Percentiles rank a stretch among this genome's conserved stretches.
These are phyloP conservation scores for Geopemphigus sp. DNA, from an alignment of 1,140 invertebrate species.

Conservation along the genomic window DNA sequence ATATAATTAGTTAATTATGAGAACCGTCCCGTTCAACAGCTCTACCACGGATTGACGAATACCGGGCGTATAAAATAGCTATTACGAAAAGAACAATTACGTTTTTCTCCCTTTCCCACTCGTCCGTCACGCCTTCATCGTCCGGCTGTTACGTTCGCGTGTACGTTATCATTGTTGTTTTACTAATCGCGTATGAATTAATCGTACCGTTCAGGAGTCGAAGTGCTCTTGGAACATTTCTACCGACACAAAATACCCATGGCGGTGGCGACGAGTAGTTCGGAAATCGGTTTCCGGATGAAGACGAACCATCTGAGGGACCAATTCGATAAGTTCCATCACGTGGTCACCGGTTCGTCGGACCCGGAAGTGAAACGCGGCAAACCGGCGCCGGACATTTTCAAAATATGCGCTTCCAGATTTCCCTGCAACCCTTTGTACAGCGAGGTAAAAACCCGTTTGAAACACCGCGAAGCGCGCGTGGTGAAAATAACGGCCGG, in stretches of 20 bases:
- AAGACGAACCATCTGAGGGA: slow-evolving; percentile 24
- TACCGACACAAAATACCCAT: slow-evolving; percentile 76
- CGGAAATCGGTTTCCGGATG: background rate
- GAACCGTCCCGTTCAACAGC: too few relatives aligned
- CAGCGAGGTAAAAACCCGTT: slow-evolving; percentile 59
- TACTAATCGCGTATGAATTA: too few relatives aligned
- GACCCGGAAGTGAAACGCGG: slow-evolving; percentile 86
- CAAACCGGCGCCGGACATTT: slow-evolving; percentile 92
- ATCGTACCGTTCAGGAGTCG: slow-evolving; percentile 70
- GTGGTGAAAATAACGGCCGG: too few relatives aligned
- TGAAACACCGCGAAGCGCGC: too few relatives aligned
- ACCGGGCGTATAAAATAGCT: too few relatives aligned
- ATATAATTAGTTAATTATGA: too few relatives aligned
- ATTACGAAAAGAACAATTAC: too few relatives aligned
- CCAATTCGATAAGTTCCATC: slow-evolving; percentile 67
- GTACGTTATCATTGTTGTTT: background rate
- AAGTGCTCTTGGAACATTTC: slow-evolving; percentile 76
- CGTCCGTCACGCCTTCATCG: too few relatives aligned
- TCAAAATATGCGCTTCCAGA: slow-evolving; percentile 76
- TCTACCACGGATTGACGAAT: too few relatives aligned
- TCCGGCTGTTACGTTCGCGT: too few relatives aligned
- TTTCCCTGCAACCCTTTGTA: slow-evolving; percentile 72
- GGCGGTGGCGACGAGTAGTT: slow-evolving; percentile 76
- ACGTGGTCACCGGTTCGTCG: slow-evolving; percentile 78
- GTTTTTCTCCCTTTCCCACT: too few relatives aligned